Evolutionary conservation across 1,140 invertebrate genomes (phyloP), one percentile per base, ranked within the genome.

Genomic region (Galleria mellonella): DNA sequence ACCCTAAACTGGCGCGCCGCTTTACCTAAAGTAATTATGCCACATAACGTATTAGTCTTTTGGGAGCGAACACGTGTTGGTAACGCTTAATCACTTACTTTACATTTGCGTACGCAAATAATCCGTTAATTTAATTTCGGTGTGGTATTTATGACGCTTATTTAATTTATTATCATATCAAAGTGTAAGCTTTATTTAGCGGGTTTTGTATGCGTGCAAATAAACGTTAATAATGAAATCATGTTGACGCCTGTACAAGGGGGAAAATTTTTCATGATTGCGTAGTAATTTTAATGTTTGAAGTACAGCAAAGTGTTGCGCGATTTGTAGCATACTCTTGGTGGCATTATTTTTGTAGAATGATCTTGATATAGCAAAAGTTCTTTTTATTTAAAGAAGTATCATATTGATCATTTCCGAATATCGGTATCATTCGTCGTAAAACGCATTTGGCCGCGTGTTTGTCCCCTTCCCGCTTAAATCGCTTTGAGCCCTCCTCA

Each of bases 1-100:
- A 51, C 72, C 72, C 72, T 72, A 72, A 82, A 77, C 66, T 66
- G 74, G 67, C 67, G 70, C 68, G 51, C 62, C 68, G 65, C 64
- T 84, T 74, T 84, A 67, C 69, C 69, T 72, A 83, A 83, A 82
- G 72, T 83, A 84, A 84, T 84, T 81, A 84, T 73, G 63, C 71
- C 62, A 75, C 66, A 81, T 77, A 77, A 83, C 72, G 65, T 81
- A 83, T 81, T 83, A 79, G 72, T 81, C 75, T 77, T 84, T 81
- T 72, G 77, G 75, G 81, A 84, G 54, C 53, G 59, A 69, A 71
- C 69, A 74, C 60, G 70, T 76, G 74, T 79, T 76, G 62, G 63
- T 69, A 82, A 78, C 64, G 73, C 72, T 82, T 82, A 82, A 82
- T 83, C 75, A 81, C 74, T 82, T 82, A 77, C 68, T 78, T 76